Evolutionary conservation across 2,797 vertebrate genomes (phyloP).

Genomic region (Onychomys leucogaster): DNA sequence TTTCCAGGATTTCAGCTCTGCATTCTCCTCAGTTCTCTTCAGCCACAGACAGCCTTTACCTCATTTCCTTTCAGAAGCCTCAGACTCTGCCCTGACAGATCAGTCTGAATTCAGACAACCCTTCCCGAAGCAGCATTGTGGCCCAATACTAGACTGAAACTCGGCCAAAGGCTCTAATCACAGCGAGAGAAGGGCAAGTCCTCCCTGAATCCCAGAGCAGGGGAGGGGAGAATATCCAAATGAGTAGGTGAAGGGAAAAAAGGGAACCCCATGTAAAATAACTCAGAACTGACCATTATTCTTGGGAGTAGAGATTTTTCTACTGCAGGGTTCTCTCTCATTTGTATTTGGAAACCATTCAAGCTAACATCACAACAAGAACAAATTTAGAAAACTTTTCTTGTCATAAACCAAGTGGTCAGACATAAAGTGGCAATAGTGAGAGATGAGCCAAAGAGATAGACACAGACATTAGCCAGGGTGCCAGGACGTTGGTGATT

Average conservation of each 20-base stretch:
- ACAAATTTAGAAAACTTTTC: not conserved
- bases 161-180: not conserved
- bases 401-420: not conserved
- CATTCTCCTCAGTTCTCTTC: not conserved
- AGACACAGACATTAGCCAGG: not conserved
- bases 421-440: not conserved
- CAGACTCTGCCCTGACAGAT: not conserved
- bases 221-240: not conserved
- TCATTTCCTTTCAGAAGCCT: slow-evolving; percentile 36
- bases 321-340: not conserved
- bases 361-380: not conserved
- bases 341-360: not conserved
- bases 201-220: not conserved
- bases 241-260: not conserved
- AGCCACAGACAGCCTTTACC: not conserved
- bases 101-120: not conserved
- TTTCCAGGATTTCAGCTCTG: not conserved
- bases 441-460: not conserved
- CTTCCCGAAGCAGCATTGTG: not conserved
- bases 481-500: not conserved
- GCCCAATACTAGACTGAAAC: not conserved
- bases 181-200: not conserved
- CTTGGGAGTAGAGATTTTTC: not conserved
- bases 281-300: not conserved
- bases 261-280: not conserved